These are phyloP conservation scores for Pachyseris speciosa DNA, from an alignment of 64 coral and sea anemone genomes.

Conservation along the genomic window DNA sequence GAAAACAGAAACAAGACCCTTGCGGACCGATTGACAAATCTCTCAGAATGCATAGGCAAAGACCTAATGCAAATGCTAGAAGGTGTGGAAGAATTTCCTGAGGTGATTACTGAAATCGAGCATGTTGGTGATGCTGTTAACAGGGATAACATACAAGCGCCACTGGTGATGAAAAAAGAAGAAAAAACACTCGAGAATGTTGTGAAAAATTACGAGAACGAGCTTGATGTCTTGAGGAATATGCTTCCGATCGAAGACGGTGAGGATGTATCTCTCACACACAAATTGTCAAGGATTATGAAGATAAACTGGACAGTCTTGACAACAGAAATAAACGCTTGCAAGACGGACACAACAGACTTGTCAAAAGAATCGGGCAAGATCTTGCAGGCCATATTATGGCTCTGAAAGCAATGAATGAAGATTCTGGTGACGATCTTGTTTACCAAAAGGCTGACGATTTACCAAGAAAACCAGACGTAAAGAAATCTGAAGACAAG, in stretches of 20 bases:
- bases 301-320: constrained; percentile 1
- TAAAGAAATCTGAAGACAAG: background rate
- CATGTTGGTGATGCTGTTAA: background rate
- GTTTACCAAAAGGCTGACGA: background rate
- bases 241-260: background rate
- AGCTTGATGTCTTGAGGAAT: background rate
- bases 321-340: background rate
- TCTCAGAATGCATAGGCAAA: background rate
- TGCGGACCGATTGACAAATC: background rate
- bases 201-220: constrained; percentile 20
- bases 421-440: too few species aligned
- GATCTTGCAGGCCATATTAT: background rate
- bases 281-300: background rate
- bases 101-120: background rate
- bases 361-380: background rate
- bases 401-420: background rate
- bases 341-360: background rate
- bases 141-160: background rate
- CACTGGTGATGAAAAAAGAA: background rate
- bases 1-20: background rate
- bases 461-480: background rate
- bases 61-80: background rate
- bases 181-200: constrained; percentile 7
- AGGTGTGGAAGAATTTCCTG: background rate
- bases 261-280: background rate